Evolutionary conservation across 2,797 vertebrate genomes (phyloP).

Genomic region (Typhlichthys eigenmanni): DNA sequence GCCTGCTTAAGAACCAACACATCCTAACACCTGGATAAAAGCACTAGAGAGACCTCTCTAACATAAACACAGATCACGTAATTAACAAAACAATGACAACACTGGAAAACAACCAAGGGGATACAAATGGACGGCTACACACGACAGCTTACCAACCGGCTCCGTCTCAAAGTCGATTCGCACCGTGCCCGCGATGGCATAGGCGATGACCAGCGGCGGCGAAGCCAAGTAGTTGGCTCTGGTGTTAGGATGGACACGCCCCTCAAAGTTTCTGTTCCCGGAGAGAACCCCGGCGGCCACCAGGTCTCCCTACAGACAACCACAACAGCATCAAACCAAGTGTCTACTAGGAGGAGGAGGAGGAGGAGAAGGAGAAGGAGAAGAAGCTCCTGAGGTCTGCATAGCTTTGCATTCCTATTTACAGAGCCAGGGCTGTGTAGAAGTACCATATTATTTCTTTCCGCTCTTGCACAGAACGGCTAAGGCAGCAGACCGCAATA

Average conservation of each 20-base stretch:
- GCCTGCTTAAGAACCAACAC: too few species aligned
- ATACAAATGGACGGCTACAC: background rate
- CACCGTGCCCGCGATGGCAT: slow-evolving; percentile 92
- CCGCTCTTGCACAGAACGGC: too few species aligned
- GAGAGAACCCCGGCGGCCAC: slow-evolving; percentile 91
- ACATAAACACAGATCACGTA: too few species aligned
- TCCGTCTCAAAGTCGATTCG: slow-evolving; percentile 91
- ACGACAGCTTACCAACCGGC: slow-evolving; percentile 83
- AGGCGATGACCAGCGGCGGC: slow-evolving; percentile 92
- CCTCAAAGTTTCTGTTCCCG: slow-evolving; percentile 97
- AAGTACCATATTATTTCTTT: too few species aligned
- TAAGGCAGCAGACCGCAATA: too few species aligned
- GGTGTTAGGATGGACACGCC: slow-evolving; percentile 94
- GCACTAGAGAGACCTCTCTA: background rate
- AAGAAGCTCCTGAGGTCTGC: too few species aligned
- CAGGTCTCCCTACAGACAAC: slow-evolving; percentile 84
- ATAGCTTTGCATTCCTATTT: too few species aligned
- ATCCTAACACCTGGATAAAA: background rate
- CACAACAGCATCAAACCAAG: background rate
- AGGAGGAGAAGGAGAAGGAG: too few species aligned
- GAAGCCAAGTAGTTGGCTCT: slow-evolving; percentile 96
- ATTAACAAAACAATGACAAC: background rate
- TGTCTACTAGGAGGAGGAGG: background rate
- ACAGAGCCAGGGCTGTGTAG: too few species aligned
- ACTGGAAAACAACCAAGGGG: background rate